Base-by-base conservation (phyloP, 2,888 invertebrate species). In the Stenurella melanura region DNA sequence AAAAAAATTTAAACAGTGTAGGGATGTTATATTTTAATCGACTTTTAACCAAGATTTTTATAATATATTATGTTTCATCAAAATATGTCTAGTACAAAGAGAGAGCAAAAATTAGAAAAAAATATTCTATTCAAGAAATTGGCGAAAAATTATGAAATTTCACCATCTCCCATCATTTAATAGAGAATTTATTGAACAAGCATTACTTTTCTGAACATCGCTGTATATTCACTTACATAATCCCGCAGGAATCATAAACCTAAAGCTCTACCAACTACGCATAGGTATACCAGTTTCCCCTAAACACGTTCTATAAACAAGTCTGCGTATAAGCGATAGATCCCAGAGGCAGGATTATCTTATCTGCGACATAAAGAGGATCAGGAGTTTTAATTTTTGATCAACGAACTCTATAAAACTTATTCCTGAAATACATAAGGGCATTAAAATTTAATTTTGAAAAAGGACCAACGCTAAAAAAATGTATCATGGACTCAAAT, bases 301-400 rank as follows among this genome's bases (percentile, higher is more conserved):
- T 12, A 50, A 50, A 50, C 50, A n/a, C 50, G 50, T 50, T n/a
- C 50, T n/a, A 50, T 50, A 50, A 50, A 50, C 50, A 50, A 50
- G 50, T 50, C n/a, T 50, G n/a, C 50, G 15, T n/a, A 50, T 17
- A 50, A n/a, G n/a, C 50, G 50, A 50, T 50, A 50, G n/a, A 50
- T 50, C 50, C 50, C 50, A 42, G 12, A 15, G 42, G 42, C 50
- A n/a, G 50, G 50, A 50, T 50, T 50, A 50, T 50, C 50, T n/a
- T 6, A 50, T 50, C 15, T n/a, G n/a, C 15, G 50, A 50, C 2
- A 50, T 50, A 50, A 50, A n/a, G n/a, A 50, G 50, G 50, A 50
- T 50, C n/a, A 50, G 50, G n/a, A 50, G n/a, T n/a, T 50, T 50
- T 50, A 50, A 50, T 50, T 50, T 50, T 50, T 50, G 50, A 50